Percentiles rank a stretch among this genome's conserved stretches.
phyloP scores from a whole-genome alignment of 2,888 invertebrate species.

The Hemicrepidius hirtus region DNA sequence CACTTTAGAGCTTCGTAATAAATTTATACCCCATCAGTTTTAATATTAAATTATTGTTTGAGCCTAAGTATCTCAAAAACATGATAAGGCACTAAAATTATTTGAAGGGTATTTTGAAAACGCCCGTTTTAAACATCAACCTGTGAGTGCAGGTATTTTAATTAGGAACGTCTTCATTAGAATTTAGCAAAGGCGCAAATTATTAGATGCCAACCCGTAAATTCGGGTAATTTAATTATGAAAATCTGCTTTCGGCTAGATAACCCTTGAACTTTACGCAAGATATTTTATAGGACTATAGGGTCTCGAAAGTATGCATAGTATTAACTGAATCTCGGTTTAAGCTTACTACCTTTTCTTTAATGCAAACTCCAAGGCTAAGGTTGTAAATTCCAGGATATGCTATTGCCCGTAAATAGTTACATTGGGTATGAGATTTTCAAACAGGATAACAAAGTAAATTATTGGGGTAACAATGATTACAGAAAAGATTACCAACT shows the following conservation, averaged over 20 bases:
- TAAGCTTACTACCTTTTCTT: background rate
- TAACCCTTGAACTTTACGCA: constrained; percentile 8
- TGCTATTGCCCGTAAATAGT: background rate
- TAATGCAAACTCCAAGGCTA: background rate
- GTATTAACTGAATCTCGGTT: background rate
- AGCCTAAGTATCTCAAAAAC: too few relatives aligned
- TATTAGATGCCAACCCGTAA: background rate
- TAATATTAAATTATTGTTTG: too few relatives aligned
- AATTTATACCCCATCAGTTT: too few relatives aligned
- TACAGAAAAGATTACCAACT: too few relatives aligned
- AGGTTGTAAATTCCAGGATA: background rate
- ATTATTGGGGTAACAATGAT: too few relatives aligned
- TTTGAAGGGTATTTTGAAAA: too few relatives aligned
- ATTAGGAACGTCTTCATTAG: background rate
- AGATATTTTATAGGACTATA: background rate
- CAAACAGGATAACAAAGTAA: too few relatives aligned
- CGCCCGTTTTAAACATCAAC: too few relatives aligned
- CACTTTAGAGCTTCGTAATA: too few relatives aligned
- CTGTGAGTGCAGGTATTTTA: background rate
- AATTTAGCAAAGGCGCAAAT: constrained; percentile 7
- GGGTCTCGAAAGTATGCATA: constrained; percentile 1
- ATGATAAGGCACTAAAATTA: too few relatives aligned
- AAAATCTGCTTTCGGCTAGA: constrained; percentile 11
- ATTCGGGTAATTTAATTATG: constrained; percentile 17
- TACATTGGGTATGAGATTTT: too few relatives aligned